Evolutionary conservation across 23 tunicate species (phyloP).

Genomic region (Halocynthia aurantium): DNA sequence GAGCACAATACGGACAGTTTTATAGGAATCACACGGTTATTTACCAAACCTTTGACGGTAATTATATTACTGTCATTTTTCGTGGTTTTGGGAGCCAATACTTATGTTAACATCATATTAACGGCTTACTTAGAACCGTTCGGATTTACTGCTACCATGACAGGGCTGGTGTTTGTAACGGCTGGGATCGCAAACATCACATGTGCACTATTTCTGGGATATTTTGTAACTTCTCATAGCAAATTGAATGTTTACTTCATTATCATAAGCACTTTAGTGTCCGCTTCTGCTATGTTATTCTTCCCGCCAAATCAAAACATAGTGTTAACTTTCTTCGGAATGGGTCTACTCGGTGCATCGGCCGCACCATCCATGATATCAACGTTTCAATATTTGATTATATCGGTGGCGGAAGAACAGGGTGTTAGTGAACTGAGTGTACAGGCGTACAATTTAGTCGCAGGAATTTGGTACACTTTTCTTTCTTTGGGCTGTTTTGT

Average conservation of each 20-base stretch:
- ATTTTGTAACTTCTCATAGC: neutral
- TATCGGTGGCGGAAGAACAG: neutral
- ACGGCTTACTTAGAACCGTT: conserved; percentile 4
- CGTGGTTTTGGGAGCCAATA: conserved; percentile 3
- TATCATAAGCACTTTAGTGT: neutral
- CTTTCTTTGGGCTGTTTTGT: conserved; percentile 8
- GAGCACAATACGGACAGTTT: neutral
- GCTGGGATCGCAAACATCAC: neutral
- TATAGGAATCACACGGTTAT: neutral
- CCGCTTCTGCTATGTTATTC: neutral
- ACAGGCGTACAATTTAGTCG: neutral
- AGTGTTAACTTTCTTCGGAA: neutral
- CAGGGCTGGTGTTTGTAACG: neutral
- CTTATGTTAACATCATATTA: neutral
- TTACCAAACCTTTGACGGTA: neutral
- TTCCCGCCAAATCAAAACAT: neutral
- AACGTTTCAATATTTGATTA: neutral
- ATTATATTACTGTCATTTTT: neutral
- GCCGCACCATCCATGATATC: neutral
- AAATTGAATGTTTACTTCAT: neutral
- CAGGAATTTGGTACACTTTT: conserved; percentile 11
- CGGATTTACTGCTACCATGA: neutral
- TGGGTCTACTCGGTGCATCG: conserved; percentile 1
- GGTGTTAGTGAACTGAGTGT: neutral
- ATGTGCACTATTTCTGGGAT: conserved; percentile 8